These are phyloP conservation scores for Tragelaphus eurycerus DNA, from an alignment of 2,797 vertebrate genomes.

Conservation along the genomic window DNA sequence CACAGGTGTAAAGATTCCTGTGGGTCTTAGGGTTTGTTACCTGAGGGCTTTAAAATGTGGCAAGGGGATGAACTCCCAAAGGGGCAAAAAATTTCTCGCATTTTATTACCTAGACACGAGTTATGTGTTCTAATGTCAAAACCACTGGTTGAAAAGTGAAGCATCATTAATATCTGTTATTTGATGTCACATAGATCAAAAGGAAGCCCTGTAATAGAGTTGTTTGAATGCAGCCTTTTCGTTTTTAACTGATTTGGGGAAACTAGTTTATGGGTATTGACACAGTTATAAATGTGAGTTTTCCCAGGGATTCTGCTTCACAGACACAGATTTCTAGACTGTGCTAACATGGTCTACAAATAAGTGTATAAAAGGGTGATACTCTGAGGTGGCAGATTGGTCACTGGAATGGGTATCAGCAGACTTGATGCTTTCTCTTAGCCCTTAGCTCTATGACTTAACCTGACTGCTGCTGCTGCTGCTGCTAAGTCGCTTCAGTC, in stretches of 20 bases:
- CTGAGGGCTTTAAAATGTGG: conserved; percentile 74
- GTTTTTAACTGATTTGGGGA: conserved; percentile 38
- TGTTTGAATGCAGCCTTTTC: conserved; percentile 36
- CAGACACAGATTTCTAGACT: background rate
- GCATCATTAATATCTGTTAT: conserved; percentile 37
- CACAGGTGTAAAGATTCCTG: conserved; percentile 75
- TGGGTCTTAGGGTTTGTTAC: conserved; percentile 68
- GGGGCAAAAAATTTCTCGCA: conserved; percentile 62
- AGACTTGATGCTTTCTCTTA: background rate
- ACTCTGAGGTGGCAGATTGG: background rate
- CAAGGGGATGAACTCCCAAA: conserved; percentile 76
- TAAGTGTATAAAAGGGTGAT: background rate
- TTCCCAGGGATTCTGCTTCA: conserved; percentile 65
- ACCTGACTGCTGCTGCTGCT: background rate
- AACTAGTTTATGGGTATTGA: conserved; percentile 18
- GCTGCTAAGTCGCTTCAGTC: too few relatives aligned
- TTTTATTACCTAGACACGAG: conserved; percentile 74
- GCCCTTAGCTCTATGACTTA: background rate
- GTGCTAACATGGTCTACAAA: background rate
- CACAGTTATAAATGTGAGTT: conserved; percentile 53
- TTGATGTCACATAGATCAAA: conserved; percentile 45
- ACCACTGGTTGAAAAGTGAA: conserved; percentile 18
- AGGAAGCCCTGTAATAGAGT: background rate
- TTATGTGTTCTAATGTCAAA: conserved; percentile 15
- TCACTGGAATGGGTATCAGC: background rate